Evolutionary conservation across 2,888 invertebrate genomes (phyloP).

Genomic region (Hoplodrina ambigua): DNA sequence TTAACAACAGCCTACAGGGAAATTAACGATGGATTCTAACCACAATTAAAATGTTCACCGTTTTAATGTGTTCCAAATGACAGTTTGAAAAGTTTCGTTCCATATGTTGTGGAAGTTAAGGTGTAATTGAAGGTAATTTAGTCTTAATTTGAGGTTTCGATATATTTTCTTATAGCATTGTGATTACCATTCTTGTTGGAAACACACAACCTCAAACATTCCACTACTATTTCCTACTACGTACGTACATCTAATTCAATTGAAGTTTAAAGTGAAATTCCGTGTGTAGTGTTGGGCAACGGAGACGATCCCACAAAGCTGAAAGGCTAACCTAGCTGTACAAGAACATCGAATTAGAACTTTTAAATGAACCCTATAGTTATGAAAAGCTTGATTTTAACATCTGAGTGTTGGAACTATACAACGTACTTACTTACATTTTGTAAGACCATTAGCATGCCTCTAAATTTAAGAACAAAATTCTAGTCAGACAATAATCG

Average conservation of each 20-base stretch:
- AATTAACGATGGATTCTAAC: slow-evolving; percentile 51
- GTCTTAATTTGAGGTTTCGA: slow-evolving; percentile 47
- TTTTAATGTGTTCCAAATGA: slow-evolving; percentile 63
- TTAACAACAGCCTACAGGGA: slow-evolving; percentile 36
- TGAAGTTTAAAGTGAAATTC: slow-evolving; percentile 50
- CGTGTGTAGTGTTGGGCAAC: slow-evolving; percentile 40
- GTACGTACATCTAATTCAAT: slow-evolving; percentile 35
- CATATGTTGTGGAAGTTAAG: slow-evolving; percentile 44
- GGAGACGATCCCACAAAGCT: slow-evolving; percentile 32
- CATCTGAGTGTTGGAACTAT: neutral
- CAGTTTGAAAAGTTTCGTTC: slow-evolving; percentile 59
- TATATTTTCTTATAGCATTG: slow-evolving; percentile 36
- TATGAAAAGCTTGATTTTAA: slow-evolving; percentile 1
- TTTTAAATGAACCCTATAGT: slow-evolving; percentile 9
- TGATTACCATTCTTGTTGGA: slow-evolving; percentile 34
- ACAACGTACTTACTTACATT: neutral
- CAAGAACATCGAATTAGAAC: slow-evolving; percentile 18
- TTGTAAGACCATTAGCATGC: neutral
- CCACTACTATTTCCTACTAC: slow-evolving; percentile 23
- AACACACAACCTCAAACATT: slow-evolving; percentile 30
- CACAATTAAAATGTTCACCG: slow-evolving; percentile 58
- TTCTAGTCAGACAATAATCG: neutral
- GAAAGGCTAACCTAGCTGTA: slow-evolving; percentile 18
- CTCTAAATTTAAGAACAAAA: neutral
- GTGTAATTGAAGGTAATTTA: slow-evolving; percentile 48